Evolutionary conservation across 2,888 invertebrate species (phyloP).

Genomic region (Leucophenga montana): DNA sequence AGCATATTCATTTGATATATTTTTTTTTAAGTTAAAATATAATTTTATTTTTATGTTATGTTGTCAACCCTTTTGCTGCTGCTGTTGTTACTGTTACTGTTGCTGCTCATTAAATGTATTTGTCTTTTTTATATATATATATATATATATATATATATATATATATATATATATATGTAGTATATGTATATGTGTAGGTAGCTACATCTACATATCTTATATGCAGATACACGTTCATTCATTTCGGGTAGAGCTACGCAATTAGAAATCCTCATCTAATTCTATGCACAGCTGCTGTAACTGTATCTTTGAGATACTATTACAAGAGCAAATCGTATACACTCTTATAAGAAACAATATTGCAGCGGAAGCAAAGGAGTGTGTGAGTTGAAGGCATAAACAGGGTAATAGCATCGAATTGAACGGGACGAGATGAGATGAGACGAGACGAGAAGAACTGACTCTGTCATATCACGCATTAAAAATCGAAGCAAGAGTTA

Average conservation of each 20-base stretch:
- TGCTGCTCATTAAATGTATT: slow-evolving; percentile 30
- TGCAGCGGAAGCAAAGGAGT: slow-evolving; percentile 9
- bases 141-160: too few relatives aligned
- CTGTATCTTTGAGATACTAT: slow-evolving; percentile 21
- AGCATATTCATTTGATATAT: background rate
- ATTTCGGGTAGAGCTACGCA: slow-evolving; percentile 37
- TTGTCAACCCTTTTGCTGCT: slow-evolving; percentile 21
- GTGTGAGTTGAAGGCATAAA: slow-evolving; percentile 4
- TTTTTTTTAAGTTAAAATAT: background rate
- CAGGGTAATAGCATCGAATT: background rate
- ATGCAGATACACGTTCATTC: slow-evolving; percentile 5
- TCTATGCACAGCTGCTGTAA: slow-evolving; percentile 48
- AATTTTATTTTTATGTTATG: background rate
- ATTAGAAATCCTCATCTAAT: slow-evolving; percentile 59
- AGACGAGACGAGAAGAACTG: too few relatives aligned
- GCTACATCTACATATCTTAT: too few relatives aligned
- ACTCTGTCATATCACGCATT: slow-evolving; percentile 42
- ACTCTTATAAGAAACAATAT: slow-evolving; percentile 24
- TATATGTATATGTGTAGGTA: too few relatives aligned
- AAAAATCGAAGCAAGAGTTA: slow-evolving; percentile 39
- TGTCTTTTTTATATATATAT: background rate
- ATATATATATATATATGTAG: too few relatives aligned
- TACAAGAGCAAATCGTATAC: slow-evolving; percentile 14
- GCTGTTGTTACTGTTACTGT: background rate
- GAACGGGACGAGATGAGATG: background rate